Percentiles rank a stretch among this genome's conserved stretches.
phyloP scores from a whole-genome alignment of 2,888 invertebrate genomes.

The Napeogenes sylphis region DNA sequence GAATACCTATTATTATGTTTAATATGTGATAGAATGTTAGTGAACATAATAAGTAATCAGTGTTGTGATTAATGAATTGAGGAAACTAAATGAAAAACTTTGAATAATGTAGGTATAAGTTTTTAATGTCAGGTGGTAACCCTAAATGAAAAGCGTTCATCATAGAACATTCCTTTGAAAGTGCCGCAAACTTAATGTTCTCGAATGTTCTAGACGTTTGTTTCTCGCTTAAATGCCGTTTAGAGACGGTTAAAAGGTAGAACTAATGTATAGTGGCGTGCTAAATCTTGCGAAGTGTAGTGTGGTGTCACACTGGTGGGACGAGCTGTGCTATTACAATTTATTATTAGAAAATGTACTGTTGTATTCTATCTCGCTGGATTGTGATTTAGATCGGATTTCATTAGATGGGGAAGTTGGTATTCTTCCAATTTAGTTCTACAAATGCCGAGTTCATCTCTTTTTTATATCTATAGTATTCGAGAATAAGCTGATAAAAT shows the following conservation, averaged over 20 bases:
- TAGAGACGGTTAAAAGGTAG: constrained; percentile 28
- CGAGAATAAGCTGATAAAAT: too few species aligned
- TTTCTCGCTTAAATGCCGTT: constrained; percentile 35
- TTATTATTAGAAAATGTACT: constrained; percentile 4
- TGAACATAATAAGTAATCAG: too few species aligned
- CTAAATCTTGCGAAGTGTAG: constrained; percentile 18
- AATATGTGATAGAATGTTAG: neutral
- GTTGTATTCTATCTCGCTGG: neutral
- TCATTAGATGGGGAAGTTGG: too few species aligned
- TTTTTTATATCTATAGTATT: too few species aligned
- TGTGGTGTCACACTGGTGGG: constrained; percentile 8
- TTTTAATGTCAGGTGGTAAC: neutral
- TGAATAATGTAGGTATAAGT: too few species aligned
- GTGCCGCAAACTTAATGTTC: constrained; percentile 38
- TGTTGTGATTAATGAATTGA: too few species aligned
- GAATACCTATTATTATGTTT: neutral
- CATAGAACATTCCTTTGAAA: constrained; percentile 39
- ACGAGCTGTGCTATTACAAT: neutral
- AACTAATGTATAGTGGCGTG: constrained; percentile 27
- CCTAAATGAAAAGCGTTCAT: constrained; percentile 24
- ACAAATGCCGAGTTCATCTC: too few species aligned
- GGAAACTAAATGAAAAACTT: too few species aligned
- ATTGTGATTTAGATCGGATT: too few species aligned
- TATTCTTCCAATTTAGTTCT: too few species aligned
- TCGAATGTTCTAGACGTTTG: constrained; percentile 24